These are phyloP conservation scores for Napeogenes sylphis DNA, from an alignment of 2,888 invertebrate species.

Conservation along the genomic window DNA sequence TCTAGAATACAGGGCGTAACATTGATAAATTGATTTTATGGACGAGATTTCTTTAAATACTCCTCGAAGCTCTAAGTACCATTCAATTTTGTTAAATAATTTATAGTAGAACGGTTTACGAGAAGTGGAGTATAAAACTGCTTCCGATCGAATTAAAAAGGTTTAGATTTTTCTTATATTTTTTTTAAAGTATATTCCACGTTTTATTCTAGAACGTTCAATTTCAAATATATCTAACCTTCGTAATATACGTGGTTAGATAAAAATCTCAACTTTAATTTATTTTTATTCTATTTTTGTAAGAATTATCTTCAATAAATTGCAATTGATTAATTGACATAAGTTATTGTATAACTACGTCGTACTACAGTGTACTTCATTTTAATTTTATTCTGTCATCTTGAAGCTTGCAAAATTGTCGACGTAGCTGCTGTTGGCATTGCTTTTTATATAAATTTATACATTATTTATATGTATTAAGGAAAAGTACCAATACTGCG, in stretches of 20 bases:
- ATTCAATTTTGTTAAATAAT: slow-evolving; percentile 1
- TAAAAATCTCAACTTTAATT: slow-evolving; percentile 20
- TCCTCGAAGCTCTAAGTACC: not conserved
- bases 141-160: no score
- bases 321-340: not conserved
- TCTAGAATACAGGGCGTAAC: not conserved
- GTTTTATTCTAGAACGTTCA: no score
- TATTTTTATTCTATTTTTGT: no score
- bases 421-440: no score
- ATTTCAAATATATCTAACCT: not conserved
- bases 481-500: no score
- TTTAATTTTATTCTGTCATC: no score
- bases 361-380: not conserved
- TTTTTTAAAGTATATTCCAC: no score
- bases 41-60: not conserved
- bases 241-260: slow-evolving; percentile 4
- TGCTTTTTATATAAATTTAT: no score
- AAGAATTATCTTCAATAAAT: not conserved
- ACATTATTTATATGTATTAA: no score
- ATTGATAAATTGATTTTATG: slow-evolving; percentile 1
- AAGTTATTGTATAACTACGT: slow-evolving; percentile 1
- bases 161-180: no score
- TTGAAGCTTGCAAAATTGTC: no score
- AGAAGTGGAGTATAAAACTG: no score
- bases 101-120: not conserved